Base-by-base conservation (phyloP, 2,113 vertebrate genomes). In the Neodontobutis hainanensis region DNA sequence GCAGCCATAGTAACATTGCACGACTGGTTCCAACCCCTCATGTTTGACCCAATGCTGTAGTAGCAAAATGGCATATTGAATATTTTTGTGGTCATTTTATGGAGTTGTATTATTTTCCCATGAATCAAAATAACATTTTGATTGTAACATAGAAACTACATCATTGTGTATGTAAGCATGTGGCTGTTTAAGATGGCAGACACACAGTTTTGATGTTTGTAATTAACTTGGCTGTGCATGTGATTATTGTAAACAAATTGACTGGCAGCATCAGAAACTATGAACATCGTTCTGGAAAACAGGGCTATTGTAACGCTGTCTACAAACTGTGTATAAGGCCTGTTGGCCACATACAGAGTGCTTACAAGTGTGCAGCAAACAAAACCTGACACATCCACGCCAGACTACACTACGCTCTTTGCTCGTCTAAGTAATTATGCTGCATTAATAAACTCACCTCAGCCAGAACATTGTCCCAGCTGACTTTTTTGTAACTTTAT, bases 301-400 rank as follows among this genome's bases (percentile, higher is more conserved):
- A 63, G 65, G 53, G 66, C 61, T 84, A 63, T 80, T 84, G 85
- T 70, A 84, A 70, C 65, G 59, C 2, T 38, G 63, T 80, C 60
- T 64, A 70, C 65, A 62, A 68, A 62, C 78, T 75, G 75, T 66
- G 62, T 69, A 77, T n/a, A 74, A 66, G 67, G 61, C 60, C 68
- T 84, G 77, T 84, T 84, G 68, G 75, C 52, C 52, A 6, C 77
- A 64, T 61, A 68, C 65, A 48, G 51, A 53, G 72, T 65, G 66
- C 69, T 64, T 70, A 68, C 75, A 65, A 65, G 51, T 49, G 61
- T 72, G 74, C 77, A 71, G 70, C 80, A 84, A 84, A 86, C 72
- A 84, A 68, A 75, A 78, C 67, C 68, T 73, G 68, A 78, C 71
- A 48, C 76, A 57, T 56, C 50, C 46, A 76, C 47, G 52, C 55